phyloP scores from a whole-genome alignment of 2,113 vertebrate species.

The Emberiza fucata region DNA sequence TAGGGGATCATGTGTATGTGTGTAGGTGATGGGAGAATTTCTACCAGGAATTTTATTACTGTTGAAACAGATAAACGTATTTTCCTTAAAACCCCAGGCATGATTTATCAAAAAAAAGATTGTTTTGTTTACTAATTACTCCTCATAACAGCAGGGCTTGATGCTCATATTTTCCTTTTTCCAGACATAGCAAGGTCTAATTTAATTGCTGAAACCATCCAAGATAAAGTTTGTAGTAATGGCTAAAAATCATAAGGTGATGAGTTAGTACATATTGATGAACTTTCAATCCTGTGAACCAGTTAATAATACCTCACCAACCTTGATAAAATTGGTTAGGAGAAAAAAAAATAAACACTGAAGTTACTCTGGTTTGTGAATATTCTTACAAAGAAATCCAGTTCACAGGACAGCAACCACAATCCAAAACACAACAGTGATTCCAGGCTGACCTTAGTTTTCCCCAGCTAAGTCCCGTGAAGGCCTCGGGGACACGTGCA shows the following conservation, averaged over 20 bases:
- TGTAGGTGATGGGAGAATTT: constrained; percentile 48
- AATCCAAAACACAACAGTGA: not conserved
- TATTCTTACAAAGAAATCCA: not conserved
- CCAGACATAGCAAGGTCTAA: constrained; percentile 48
- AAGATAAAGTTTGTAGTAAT: constrained; percentile 47
- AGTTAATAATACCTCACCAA: constrained; percentile 14
- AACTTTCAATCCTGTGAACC: constrained; percentile 43
- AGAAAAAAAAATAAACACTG: not conserved
- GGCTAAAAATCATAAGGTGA: constrained; percentile 54
- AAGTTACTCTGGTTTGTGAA: not conserved
- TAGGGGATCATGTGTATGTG: not conserved
- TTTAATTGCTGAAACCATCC: constrained; percentile 59
- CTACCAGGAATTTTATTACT: constrained; percentile 63
- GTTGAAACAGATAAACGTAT: constrained; percentile 61
- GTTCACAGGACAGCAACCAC: not conserved
- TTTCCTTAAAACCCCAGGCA: constrained; percentile 62
- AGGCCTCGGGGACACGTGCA: not conserved
- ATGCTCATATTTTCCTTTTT: not conserved
- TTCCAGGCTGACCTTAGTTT: not conserved
- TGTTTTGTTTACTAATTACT: constrained; percentile 64
- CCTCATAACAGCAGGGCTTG: constrained; percentile 38
- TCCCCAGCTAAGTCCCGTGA: not conserved
- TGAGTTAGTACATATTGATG: constrained; percentile 41
- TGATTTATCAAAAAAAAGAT: constrained; percentile 46
- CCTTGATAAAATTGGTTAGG: constrained; percentile 16